Evolutionary conservation across 1,140 invertebrate genomes (phyloP).

Genomic region (Trichonephila clavipes): DNA sequence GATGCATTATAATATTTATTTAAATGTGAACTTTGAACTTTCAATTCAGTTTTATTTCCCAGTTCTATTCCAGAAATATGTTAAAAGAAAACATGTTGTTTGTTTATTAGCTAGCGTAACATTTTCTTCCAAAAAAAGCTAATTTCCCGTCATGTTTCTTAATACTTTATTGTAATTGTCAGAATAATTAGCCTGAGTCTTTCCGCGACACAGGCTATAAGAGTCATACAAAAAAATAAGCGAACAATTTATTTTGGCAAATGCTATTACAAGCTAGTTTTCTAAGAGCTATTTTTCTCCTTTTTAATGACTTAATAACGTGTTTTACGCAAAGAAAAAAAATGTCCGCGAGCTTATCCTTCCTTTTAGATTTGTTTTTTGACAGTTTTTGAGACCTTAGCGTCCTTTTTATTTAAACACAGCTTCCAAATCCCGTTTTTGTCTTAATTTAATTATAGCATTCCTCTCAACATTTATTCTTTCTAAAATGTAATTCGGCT

Average conservation of each 20-base stretch:
- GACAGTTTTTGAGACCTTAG: neutral
- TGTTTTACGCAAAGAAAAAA: neutral
- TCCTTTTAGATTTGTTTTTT: neutral
- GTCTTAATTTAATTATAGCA: neutral
- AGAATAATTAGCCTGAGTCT: neutral
- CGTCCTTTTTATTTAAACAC: neutral
- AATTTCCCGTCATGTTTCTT: neutral
- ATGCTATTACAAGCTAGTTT: neutral
- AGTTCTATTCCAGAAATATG: neutral
- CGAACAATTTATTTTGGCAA: neutral
- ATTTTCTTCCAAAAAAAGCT: neutral
- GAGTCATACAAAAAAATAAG: neutral
- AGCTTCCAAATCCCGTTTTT: neutral
- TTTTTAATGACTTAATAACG: neutral
- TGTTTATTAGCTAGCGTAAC: neutral
- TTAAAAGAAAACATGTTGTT: neutral
- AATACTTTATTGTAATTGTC: conserved; percentile 4
- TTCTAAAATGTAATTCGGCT: neutral
- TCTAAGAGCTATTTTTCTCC: neutral
- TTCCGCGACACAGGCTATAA: neutral
- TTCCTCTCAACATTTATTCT: neutral
- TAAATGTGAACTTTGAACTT: neutral
- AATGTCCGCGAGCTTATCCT: neutral
- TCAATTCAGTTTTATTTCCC: neutral
- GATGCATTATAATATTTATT: neutral